Evolutionary conservation across 2,113 vertebrate species (phyloP).

Genomic region (Camelus bactrianus): DNA sequence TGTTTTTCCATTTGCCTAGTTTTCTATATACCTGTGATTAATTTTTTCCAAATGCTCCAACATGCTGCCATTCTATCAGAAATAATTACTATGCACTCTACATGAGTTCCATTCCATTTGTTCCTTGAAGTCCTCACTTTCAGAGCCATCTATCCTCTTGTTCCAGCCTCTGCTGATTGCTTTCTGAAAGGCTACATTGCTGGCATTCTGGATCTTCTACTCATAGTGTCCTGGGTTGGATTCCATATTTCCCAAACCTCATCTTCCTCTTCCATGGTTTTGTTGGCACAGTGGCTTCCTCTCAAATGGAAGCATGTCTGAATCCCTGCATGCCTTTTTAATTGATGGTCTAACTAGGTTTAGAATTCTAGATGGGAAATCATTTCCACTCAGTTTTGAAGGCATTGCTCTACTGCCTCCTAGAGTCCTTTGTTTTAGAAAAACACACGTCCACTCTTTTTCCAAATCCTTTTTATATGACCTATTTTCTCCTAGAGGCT

Average conservation of each 20-base stretch:
- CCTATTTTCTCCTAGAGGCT: not conserved
- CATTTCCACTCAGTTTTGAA: conserved; percentile 2
- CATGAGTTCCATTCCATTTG: not conserved
- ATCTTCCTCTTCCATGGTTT: not conserved
- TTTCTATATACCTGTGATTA: conserved; percentile 48
- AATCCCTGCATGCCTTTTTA: not conserved
- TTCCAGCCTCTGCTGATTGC: not conserved
- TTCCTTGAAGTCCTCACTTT: not conserved
- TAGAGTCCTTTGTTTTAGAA: conserved; percentile 46
- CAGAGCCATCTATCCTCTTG: not conserved
- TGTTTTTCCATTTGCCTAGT: conserved; percentile 54
- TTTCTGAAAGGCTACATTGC: not conserved
- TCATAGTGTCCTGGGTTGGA: not conserved
- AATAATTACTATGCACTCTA: conserved; percentile 16
- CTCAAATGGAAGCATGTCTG: not conserved
- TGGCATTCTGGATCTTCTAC: not conserved
- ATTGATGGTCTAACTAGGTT: not conserved
- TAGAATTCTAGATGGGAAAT: conserved; percentile 40
- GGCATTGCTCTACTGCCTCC: not conserved
- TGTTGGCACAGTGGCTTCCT: not conserved
- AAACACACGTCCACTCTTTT: not conserved
- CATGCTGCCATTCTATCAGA: conserved; percentile 20
- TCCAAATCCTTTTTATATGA: not conserved
- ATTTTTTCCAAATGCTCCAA: not conserved
- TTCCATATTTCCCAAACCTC: not conserved